phyloP scores from a whole-genome alignment of 2,888 invertebrate genomes.

The Drosophila multiciliata region DNA sequence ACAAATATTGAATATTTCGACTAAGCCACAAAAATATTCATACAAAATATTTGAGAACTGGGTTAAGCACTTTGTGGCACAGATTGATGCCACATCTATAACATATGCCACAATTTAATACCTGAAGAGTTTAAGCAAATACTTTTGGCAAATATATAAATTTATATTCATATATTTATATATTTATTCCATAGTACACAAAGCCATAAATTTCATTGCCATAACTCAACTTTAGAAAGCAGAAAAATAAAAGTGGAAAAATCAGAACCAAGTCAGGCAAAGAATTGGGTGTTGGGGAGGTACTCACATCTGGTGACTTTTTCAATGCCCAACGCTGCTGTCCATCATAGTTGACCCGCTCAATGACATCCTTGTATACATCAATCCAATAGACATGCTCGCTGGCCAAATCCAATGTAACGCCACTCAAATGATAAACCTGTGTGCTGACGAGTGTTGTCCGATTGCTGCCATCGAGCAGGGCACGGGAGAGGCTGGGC shows the following conservation, averaged over 20 bases:
- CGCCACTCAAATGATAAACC: constrained; percentile 91
- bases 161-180: background rate
- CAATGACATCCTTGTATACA: constrained; percentile 91
- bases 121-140: background rate
- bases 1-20: background rate
- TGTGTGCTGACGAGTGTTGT: constrained; percentile 88
- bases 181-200: background rate
- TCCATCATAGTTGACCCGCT: constrained; percentile 92
- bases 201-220: background rate
- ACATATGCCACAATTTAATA: background rate
- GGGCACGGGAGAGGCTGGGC: constrained; percentile 87
- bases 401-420: constrained; percentile 90
- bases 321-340: constrained; percentile 86
- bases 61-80: background rate
- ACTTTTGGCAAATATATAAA: background rate
- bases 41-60: background rate
- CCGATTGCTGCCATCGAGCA: constrained; percentile 88
- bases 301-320: constrained; percentile 82
- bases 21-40: background rate
- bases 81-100: background rate
- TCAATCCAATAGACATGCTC: constrained; percentile 92
- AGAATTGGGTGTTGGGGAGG: background rate
- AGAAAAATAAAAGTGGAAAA: background rate
- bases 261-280: background rate
- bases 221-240: background rate